Conservation (phyloP, 2,797 vertebrate species). For the Parauchenoglanis ngamensis region DNA sequence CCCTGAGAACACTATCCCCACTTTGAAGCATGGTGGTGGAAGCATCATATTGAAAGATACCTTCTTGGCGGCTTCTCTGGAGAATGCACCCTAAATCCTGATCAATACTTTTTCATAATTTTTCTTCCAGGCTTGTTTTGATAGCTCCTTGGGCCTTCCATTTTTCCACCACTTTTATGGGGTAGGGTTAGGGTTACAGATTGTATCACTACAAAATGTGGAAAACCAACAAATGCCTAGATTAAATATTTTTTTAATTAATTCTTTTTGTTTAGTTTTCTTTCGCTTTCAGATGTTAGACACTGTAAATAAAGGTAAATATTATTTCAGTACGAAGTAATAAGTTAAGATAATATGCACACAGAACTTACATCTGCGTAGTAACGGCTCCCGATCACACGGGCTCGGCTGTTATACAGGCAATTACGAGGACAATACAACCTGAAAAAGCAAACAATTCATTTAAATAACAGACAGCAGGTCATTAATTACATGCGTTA, state of each 20-base stretch:
- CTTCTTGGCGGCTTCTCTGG: not conserved
- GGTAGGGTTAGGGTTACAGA: not conserved
- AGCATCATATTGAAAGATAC: not conserved
- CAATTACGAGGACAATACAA: slow-evolving; percentile 93
- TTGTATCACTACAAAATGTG: not conserved
- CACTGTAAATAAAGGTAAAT: not conserved
- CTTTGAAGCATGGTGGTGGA: not conserved
- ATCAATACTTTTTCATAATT: not conserved
- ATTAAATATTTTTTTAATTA: too few relatives aligned
- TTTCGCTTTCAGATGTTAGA: not conserved
- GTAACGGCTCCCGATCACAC: slow-evolving; percentile 86
- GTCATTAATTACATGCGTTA: not conserved
- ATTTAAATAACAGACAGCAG: not conserved
- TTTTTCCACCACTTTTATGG: not conserved
- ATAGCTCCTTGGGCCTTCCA: not conserved
- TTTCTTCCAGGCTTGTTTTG: not conserved
- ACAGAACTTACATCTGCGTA: slow-evolving; percentile 89
- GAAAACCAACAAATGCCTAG: not conserved
- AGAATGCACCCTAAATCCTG: not conserved
- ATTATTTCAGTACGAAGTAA: not conserved
- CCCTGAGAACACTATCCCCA: not conserved
- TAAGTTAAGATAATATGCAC: too few relatives aligned
- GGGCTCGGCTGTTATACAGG: slow-evolving; percentile 78
- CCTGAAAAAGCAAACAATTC: slow-evolving; percentile 69
- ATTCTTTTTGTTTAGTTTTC: not conserved